Conservation (phyloP, 2,113 vertebrate genomes). For the Osmerus eperlanus region DNA sequence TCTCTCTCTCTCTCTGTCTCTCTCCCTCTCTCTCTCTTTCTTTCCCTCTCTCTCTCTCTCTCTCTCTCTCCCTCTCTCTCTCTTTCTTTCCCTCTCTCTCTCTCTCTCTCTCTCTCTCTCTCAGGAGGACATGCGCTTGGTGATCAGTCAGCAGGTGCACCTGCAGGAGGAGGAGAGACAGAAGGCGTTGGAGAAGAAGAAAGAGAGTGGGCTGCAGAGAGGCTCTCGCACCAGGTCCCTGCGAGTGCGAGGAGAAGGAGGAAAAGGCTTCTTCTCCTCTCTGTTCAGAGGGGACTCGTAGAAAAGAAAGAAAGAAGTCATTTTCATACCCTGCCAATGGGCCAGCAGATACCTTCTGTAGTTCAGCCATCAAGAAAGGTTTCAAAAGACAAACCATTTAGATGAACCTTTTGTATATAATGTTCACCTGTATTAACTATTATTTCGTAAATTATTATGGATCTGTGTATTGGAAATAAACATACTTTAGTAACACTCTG, state of each 20-base stretch:
- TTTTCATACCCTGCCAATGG: no score
- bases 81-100: not conserved
- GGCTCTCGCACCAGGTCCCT: constrained; percentile 63
- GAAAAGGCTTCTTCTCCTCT: constrained; percentile 70
- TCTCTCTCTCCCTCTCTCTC: not conserved
- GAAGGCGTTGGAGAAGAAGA: constrained; percentile 31
- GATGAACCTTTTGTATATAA: no score
- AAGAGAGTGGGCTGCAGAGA: constrained; percentile 57
- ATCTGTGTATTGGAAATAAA: no score
- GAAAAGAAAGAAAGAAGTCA: not conserved
- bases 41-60: not conserved
- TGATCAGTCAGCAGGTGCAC: constrained; percentile 74
- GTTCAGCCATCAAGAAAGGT: no score
- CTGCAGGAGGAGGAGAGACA: constrained; percentile 57
- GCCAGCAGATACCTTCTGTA: no score
- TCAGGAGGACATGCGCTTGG: constrained; percentile 76
- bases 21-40: not conserved
- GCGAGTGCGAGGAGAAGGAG: constrained; percentile 61
- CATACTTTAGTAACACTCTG: no score
- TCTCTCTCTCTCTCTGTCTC: not conserved
- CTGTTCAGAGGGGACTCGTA: constrained; percentile 66
- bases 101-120: not conserved
- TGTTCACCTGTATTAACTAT: no score
- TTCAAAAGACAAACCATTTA: no score
- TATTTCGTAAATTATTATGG: no score